A percentile compares a stretch with the other conserved stretches of the same genome.
These are phyloP conservation scores for Elmis aenea DNA, from an alignment of 2,888 invertebrate genomes.

Conservation along the genomic window DNA sequence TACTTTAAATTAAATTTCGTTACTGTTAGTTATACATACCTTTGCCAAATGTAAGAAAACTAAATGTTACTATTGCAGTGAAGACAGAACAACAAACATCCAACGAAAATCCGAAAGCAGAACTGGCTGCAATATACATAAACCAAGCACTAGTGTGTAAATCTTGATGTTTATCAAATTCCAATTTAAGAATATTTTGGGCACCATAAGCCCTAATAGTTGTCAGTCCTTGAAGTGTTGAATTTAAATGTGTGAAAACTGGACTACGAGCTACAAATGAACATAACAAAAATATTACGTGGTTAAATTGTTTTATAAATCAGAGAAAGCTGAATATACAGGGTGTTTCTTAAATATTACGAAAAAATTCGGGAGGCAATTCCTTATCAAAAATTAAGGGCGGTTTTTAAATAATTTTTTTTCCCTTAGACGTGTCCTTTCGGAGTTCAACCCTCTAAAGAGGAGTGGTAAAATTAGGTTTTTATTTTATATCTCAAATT, in stretches of 20 bases:
- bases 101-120: constrained; percentile 62
- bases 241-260: constrained; percentile 75
- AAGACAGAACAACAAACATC: constrained; percentile 62
- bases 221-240: constrained; percentile 71
- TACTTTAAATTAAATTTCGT: background rate
- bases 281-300: constrained; percentile 1
- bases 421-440: too few species aligned
- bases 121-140: constrained; percentile 59
- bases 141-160: constrained; percentile 64
- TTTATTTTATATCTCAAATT: too few species aligned
- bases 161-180: constrained; percentile 56
- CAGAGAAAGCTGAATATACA: too few species aligned
- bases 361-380: too few species aligned
- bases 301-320: background rate
- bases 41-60: constrained; percentile 52
- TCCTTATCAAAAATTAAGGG: too few species aligned
- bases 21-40: constrained; percentile 28
- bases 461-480: too few species aligned
- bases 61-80: constrained; percentile 60
- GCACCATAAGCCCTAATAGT: constrained; percentile 75
- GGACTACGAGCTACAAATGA: constrained; percentile 68
- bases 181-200: constrained; percentile 55
- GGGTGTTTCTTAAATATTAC: too few species aligned
- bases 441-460: too few species aligned
- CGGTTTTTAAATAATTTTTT: too few species aligned